Evolutionary conservation across 2,797 vertebrate species (phyloP).

Genomic region (Xenentodon cancila): DNA sequence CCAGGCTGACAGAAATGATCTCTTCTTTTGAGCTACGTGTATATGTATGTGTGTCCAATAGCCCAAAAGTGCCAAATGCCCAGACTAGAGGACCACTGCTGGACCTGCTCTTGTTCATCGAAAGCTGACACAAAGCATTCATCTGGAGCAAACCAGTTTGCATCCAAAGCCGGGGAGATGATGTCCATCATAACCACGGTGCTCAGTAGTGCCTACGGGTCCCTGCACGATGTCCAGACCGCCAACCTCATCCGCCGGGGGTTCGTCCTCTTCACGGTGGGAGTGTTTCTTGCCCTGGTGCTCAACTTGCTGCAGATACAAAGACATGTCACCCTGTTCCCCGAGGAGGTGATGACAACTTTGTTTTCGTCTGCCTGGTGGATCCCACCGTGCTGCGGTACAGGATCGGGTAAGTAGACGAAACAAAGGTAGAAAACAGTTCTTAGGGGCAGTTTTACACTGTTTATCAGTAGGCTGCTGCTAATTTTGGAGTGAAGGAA

Average conservation of each 20-base stretch:
- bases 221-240: conserved; percentile 81
- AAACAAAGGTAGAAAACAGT: too few species aligned
- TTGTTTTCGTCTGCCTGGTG: conserved; percentile 97
- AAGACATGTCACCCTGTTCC: conserved; percentile 93
- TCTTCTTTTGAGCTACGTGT: background rate
- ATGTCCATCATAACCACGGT: conserved; percentile 83
- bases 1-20: background rate
- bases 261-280: conserved; percentile 93
- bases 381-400: conserved; percentile 97
- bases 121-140: conserved; percentile 70
- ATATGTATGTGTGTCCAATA: background rate
- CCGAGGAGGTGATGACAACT: conserved; percentile 93
- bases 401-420: conserved; percentile 91
- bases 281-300: conserved; percentile 93
- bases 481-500: conserved; percentile 53
- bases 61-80: conserved; percentile 84
- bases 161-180: conserved; percentile 84
- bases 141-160: conserved; percentile 73
- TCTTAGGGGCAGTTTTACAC: background rate
- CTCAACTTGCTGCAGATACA: conserved; percentile 97
- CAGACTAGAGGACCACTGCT: conserved; percentile 87
- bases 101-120: conserved; percentile 88
- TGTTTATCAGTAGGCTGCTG: conserved; percentile 13
- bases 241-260: conserved; percentile 90
- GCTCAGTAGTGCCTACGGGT: conserved; percentile 77